A percentile compares a stretch with the other conserved stretches of the same genome.
Evolutionary conservation across 2,797 vertebrate species (phyloP).

Genomic region (Oophaga sylvatica): DNA sequence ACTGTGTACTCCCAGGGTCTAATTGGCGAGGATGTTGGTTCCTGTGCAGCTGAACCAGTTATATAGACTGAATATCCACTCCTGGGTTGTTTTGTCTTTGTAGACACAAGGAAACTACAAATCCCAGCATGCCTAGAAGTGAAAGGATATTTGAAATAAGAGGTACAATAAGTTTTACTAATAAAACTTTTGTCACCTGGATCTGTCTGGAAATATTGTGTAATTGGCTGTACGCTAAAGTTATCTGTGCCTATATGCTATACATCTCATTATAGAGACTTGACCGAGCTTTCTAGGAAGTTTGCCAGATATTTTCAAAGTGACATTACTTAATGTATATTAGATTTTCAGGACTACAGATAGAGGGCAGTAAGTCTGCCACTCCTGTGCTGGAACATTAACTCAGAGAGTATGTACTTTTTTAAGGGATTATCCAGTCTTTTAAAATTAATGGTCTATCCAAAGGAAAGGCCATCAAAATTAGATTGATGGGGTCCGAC

Average conservation of each 20-base stretch:
- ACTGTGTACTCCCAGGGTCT: no score
- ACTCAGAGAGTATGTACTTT: background rate
- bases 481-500: no score
- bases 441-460: no score
- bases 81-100: background rate
- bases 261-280: background rate
- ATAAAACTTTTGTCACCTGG: background rate
- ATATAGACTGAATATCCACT: no score
- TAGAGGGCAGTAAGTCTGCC: background rate
- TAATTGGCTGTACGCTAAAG: background rate
- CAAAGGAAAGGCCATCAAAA: no score
- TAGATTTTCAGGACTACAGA: background rate
- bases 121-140: background rate
- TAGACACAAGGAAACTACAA: background rate
- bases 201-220: background rate
- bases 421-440: no score
- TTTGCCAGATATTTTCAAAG: slow-evolving; percentile 30
- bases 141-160: background rate
- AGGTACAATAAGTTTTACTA: background rate
- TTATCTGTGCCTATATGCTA: slow-evolving; percentile 8
- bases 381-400: background rate
- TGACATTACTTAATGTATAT: slow-evolving; percentile 9
- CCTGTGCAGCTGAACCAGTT: no score
- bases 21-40: no score
- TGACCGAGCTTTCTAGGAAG: background rate